A percentile compares a stretch with the other conserved stretches of the same genome.
Conservation (phyloP, 53 echinoderm and acorn worm species). For the Holothuria leucospilota region DNA sequence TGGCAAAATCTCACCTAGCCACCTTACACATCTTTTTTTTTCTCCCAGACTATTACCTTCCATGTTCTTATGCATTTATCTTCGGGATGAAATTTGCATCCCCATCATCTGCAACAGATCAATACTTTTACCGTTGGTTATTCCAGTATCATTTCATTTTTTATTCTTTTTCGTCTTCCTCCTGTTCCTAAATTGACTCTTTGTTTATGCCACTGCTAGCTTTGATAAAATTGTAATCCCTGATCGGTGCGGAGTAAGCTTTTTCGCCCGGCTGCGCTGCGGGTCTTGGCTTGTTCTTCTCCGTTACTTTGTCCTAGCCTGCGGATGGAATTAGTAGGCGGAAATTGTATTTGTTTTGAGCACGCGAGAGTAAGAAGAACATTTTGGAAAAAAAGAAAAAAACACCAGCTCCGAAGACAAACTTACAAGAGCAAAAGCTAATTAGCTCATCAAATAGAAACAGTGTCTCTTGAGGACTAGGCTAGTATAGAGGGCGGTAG, state of each 20-base stretch:
- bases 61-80: not conserved
- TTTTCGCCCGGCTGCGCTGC: slow-evolving; percentile 25
- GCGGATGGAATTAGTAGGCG: slow-evolving; percentile 24
- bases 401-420: not conserved
- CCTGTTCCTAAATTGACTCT: slow-evolving; percentile 30
- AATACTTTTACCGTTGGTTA: slow-evolving; percentile 33
- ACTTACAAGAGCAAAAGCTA: slow-evolving; percentile 17
- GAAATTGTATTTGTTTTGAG: slow-evolving; percentile 32
- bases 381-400: not conserved
- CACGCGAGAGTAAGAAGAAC: slow-evolving; percentile 18
- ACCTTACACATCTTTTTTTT: not conserved
- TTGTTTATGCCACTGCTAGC: slow-evolving; percentile 14
- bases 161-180: not conserved
- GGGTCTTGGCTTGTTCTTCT: slow-evolving; percentile 4
- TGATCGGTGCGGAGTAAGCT: not conserved
- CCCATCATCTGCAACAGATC: slow-evolving; percentile 26
- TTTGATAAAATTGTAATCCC: slow-evolving; percentile 27
- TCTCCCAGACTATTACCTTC: not conserved
- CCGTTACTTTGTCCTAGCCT: slow-evolving; percentile 45
- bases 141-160: slow-evolving; percentile 31
- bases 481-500: no score
- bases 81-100: slow-evolving; percentile 24
- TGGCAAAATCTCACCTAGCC: slow-evolving; percentile 1
- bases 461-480: not conserved
- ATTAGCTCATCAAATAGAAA: slow-evolving; percentile 13